Evolutionary conservation across 2,113 vertebrate species (phyloP).

Genomic region (Acrocephalus arundinaceus): DNA sequence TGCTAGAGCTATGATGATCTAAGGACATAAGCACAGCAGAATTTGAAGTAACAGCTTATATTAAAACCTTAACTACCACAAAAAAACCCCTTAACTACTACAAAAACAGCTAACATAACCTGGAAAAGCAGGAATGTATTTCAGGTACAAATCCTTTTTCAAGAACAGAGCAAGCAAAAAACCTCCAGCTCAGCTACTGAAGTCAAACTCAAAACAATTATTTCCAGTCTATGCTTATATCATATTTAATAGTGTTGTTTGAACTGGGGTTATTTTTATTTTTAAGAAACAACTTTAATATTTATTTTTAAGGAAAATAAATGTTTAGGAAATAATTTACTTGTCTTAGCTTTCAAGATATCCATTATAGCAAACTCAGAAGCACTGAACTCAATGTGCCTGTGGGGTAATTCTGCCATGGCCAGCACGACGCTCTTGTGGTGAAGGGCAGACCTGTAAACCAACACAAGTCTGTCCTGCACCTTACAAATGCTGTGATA

Average conservation of each 20-base stretch:
- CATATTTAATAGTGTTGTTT: background rate
- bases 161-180: background rate
- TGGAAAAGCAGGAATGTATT: background rate
- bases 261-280: background rate
- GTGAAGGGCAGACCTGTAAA: conserved; percentile 2
- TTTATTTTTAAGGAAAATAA: background rate
- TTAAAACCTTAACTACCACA: conserved; percentile 23
- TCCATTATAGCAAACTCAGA: background rate
- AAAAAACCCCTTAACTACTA: background rate
- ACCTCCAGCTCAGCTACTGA: background rate
- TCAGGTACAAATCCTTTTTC: background rate
- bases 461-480: background rate
- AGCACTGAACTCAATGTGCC: background rate
- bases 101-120: background rate
- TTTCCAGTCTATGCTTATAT: background rate
- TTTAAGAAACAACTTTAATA: background rate
- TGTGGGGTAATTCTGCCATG: background rate
- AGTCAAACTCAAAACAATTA: background rate
- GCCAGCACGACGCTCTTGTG: background rate
- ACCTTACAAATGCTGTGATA: conserved; percentile 61
- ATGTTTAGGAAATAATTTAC: background rate
- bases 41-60: conserved; percentile 13
- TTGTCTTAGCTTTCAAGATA: background rate
- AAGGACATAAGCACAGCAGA: background rate
- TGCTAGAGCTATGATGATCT: background rate